A percentile compares a stretch with the other conserved stretches of the same genome.
Evolutionary conservation across 2,113 vertebrate genomes (phyloP).

Genomic region (Microcebus murinus): DNA sequence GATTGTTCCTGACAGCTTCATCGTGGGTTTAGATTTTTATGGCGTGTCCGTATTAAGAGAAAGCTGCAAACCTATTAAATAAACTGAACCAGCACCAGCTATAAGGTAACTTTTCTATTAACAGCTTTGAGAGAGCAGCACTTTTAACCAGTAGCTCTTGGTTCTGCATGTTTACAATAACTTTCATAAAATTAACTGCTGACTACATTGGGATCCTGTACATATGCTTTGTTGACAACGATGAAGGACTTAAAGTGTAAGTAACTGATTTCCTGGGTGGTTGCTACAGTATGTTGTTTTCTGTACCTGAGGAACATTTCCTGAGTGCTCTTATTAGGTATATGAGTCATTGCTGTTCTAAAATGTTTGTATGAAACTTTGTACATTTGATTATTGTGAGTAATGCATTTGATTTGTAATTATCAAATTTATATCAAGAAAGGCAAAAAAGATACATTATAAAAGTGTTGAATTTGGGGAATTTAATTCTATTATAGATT

Average conservation of each 20-base stretch:
- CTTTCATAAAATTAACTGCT: constrained; percentile 35
- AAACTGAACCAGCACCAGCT: constrained; percentile 73
- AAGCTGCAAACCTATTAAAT: neutral
- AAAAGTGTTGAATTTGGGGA: neutral
- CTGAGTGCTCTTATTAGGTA: neutral
- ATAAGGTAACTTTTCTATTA: constrained; percentile 52
- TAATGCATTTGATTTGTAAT: constrained; percentile 24
- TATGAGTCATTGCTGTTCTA: neutral
- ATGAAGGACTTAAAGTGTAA: constrained; percentile 36
- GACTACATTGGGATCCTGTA: constrained; percentile 31
- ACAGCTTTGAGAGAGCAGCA: constrained; percentile 64
- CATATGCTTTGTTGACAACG: neutral
- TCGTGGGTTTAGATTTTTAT: neutral
- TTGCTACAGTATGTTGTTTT: neutral
- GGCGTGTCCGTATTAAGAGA: neutral
- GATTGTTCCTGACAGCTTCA: neutral
- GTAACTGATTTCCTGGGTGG: neutral
- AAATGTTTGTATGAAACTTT: constrained; percentile 22
- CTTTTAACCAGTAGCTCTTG: constrained; percentile 50
- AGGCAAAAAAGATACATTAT: constrained; percentile 7
- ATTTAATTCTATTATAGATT: constrained; percentile 48
- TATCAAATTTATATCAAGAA: neutral
- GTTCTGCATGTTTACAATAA: constrained; percentile 68
- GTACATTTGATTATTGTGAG: neutral
- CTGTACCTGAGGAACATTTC: neutral